Evolutionary conservation across 2,888 invertebrate genomes (phyloP), one percentile per base, ranked within the genome.

Genomic region (Lutraria lutraria): DNA sequence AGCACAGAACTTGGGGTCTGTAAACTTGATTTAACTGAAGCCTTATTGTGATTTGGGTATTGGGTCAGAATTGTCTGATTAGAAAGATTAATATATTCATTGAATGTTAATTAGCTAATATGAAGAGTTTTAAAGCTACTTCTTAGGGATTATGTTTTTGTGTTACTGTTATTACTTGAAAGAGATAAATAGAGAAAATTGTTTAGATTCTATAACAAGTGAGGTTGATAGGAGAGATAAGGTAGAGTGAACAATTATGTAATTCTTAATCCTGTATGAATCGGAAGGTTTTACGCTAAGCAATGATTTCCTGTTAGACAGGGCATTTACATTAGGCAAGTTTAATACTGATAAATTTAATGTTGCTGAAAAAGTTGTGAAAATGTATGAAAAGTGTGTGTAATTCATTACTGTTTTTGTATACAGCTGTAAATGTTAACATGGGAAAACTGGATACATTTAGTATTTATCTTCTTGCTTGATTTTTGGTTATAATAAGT

Each of bases 241-340:
- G 63, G 63, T 68, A 68, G 0, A 25, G 25, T 10, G 63, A 68
- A 68, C 63, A 68, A 68, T 68, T 68, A 68, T 68, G 63, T 68
- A 68, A 68, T 68, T 68, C 63, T 68, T 68, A 68, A 68, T 68
- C 63, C 63, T 25, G 25, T 68, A 68, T 68, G 63, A 68, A 68
- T 68, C 25, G 10, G 25, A n/a, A 68, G n/a, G 56, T 12, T 68
- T 56, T 19, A 56, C 15, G 12, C 15, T 56, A 15, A 68, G 63
- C 25, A n/a, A 56, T 25, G 25, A 68, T 68, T n/a, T 68, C 63
- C 63, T 68, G 25, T 68, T 12, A 25, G 25, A 68, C 25, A 25
- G 25, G 63, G 63, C 25, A 68, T 6, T 68, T 3, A 68, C 63
- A n/a, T 68, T 25, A 25, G 25, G 63, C 63, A 68, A 68, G 12